These are phyloP conservation scores for Sisyra terminalis DNA, from an alignment of 2,888 invertebrate genomes.

Conservation along the genomic window DNA sequence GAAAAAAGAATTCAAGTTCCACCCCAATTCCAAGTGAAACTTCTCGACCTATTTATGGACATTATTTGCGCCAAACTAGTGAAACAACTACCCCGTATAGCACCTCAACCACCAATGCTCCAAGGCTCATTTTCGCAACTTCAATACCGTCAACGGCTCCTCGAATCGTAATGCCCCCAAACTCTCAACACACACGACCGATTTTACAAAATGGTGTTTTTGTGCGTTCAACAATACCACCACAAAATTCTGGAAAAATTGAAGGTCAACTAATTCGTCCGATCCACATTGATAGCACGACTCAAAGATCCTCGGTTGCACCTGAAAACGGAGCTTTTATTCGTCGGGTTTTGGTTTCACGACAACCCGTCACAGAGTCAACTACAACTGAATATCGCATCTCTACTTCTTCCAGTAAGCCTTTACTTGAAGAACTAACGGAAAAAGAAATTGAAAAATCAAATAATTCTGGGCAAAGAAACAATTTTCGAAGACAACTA, in stretches of 20 bases:
- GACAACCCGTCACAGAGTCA: slow-evolving; percentile 22
- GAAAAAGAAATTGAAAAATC: slow-evolving; percentile 24
- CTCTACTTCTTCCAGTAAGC: slow-evolving; percentile 23
- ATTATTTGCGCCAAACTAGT: slow-evolving; percentile 17
- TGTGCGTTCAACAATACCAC: slow-evolving; percentile 16
- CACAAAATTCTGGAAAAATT: slow-evolving; percentile 15
- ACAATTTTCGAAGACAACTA: slow-evolving; percentile 43
- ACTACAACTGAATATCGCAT: slow-evolving; percentile 12
- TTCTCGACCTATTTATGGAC: slow-evolving; percentile 18
- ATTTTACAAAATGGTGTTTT: slow-evolving; percentile 17
- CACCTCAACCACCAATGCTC: slow-evolving; percentile 21
- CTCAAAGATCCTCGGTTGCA: slow-evolving; percentile 14
- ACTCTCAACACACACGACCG: slow-evolving; percentile 3
- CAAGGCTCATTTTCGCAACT: slow-evolving; percentile 22
- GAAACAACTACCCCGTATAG: slow-evolving; percentile 15
- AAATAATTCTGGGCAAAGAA: slow-evolving; percentile 31
- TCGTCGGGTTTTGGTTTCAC: slow-evolving; percentile 16
- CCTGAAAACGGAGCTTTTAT: slow-evolving; percentile 19
- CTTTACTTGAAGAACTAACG: slow-evolving; percentile 32
- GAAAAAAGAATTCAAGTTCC: slow-evolving; percentile 29
- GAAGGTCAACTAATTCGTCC: slow-evolving; percentile 22
- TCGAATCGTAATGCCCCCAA: slow-evolving; percentile 14
- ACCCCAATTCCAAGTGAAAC: slow-evolving; percentile 23
- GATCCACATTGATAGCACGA: slow-evolving; percentile 16
- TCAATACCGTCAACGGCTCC: slow-evolving; percentile 23